These are phyloP conservation scores for Noctuana brunneofusca DNA, from an alignment of 2,888 invertebrate genomes.

Conservation along the genomic window DNA sequence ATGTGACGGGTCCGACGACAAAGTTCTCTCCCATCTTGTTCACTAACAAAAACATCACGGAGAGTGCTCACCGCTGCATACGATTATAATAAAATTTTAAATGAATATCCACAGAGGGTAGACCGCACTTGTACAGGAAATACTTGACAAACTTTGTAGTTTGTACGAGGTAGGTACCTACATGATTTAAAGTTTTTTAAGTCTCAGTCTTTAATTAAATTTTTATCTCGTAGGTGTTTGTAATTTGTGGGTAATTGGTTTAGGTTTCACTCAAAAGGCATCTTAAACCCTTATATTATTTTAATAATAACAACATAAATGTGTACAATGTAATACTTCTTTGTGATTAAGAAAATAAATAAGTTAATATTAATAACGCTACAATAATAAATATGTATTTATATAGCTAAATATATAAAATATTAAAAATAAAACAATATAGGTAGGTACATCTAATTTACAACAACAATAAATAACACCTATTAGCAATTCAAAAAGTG, in stretches of 20 bases:
- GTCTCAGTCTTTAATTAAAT: too few species aligned
- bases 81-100: neutral
- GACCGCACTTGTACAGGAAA: too few species aligned
- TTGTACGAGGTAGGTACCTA: too few species aligned
- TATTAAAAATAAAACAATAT: neutral
- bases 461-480: constrained; percentile 7
- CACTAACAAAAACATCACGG: neutral
- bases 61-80: neutral
- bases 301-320: too few species aligned
- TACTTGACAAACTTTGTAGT: too few species aligned
- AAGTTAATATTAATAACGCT: too few species aligned
- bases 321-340: too few species aligned
- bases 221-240: neutral
- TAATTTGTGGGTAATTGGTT: neutral
- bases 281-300: neutral
- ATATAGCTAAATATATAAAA: too few species aligned
- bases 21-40: constrained; percentile 39
- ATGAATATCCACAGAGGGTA: neutral
- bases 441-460: neutral
- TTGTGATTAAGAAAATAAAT: too few species aligned
- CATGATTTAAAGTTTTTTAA: too few species aligned
- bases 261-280: neutral
- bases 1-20: constrained; percentile 35
- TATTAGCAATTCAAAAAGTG: constrained; percentile 20
- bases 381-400: too few species aligned